Evolutionary conservation across 1,140 invertebrate species (phyloP).

Genomic region (Cephus cinctus): DNA sequence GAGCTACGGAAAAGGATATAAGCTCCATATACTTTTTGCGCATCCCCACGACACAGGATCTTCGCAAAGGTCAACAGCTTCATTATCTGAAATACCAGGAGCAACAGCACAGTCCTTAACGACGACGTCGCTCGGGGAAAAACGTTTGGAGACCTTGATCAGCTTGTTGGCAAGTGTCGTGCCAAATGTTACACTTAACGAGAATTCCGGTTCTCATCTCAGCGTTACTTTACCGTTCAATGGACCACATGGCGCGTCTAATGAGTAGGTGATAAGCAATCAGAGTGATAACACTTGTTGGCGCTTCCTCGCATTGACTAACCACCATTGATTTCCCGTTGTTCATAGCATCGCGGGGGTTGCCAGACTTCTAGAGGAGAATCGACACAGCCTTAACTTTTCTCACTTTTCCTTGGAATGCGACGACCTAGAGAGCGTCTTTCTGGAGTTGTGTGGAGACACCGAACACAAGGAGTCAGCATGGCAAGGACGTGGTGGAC

Average conservation of each 20-base stretch:
- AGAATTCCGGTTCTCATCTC: constrained; percentile 47
- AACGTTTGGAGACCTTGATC: constrained; percentile 45
- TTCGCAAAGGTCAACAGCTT: no score
- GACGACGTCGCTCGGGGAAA: constrained; percentile 20
- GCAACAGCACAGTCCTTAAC: constrained; percentile 18
- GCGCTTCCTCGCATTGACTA: no score
- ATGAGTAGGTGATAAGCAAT: constrained; percentile 61
- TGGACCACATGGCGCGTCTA: constrained; percentile 52
- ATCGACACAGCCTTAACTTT: constrained; percentile 47
- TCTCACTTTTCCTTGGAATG: constrained; percentile 57
- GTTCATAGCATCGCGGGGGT: constrained; percentile 52
- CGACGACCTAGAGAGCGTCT: constrained; percentile 60
- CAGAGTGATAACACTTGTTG: no score
- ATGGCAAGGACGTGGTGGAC: no score
- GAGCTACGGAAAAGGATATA: constrained; percentile 78
- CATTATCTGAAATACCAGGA: constrained; percentile 23
- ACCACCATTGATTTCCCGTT: neutral
- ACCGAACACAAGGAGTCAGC: neutral
- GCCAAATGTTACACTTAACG: constrained; percentile 50
- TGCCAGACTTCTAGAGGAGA: constrained; percentile 52
- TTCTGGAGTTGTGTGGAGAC: constrained; percentile 54
- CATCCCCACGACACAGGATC: constrained; percentile 25
- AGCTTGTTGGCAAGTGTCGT: constrained; percentile 48
- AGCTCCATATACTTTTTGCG: constrained; percentile 59
- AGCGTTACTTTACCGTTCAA: constrained; percentile 57